phyloP scores from a whole-genome alignment of 2,888 invertebrate species.

The Megastigmus dorsalis region DNA sequence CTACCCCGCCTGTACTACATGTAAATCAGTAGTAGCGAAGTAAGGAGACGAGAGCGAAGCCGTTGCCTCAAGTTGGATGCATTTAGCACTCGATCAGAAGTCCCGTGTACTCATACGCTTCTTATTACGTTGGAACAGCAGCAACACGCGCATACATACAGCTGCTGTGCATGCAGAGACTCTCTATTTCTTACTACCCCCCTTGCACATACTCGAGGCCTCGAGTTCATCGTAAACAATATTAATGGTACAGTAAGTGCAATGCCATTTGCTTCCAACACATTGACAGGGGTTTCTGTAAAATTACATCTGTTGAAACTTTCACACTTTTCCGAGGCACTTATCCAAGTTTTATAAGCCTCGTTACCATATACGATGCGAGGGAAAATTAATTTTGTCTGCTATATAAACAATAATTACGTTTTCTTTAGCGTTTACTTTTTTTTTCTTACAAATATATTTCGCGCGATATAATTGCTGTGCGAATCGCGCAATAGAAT shows the following conservation, averaged over 20 bases:
- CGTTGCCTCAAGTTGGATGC: neutral
- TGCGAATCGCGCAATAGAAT: too few species aligned
- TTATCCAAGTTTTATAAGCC: too few species aligned
- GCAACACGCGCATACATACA: neutral
- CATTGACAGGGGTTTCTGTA: neutral
- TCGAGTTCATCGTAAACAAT: slow-evolving; percentile 46
- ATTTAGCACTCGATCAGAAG: neutral
- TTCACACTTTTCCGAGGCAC: too few species aligned
- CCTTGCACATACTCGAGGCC: neutral
- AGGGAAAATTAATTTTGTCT: too few species aligned
- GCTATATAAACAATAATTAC: too few species aligned
- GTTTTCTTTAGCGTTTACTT: too few species aligned
- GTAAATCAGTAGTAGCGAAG: neutral
- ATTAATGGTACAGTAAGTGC: slow-evolving; percentile 36
- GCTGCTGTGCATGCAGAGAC: too few species aligned
- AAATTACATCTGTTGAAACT: too few species aligned
- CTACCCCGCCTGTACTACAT: neutral
- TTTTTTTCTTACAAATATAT: too few species aligned
- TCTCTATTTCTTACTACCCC: slow-evolving; percentile 38
- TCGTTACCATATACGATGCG: too few species aligned
- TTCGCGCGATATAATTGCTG: too few species aligned
- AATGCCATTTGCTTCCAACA: slow-evolving; percentile 34
- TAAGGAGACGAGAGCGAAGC: neutral
- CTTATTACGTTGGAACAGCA: slow-evolving; percentile 3
- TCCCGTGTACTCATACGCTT: neutral